phyloP scores from a whole-genome alignment of 2,888 invertebrate species.

The Branchinecta sandiegonensis region DNA sequence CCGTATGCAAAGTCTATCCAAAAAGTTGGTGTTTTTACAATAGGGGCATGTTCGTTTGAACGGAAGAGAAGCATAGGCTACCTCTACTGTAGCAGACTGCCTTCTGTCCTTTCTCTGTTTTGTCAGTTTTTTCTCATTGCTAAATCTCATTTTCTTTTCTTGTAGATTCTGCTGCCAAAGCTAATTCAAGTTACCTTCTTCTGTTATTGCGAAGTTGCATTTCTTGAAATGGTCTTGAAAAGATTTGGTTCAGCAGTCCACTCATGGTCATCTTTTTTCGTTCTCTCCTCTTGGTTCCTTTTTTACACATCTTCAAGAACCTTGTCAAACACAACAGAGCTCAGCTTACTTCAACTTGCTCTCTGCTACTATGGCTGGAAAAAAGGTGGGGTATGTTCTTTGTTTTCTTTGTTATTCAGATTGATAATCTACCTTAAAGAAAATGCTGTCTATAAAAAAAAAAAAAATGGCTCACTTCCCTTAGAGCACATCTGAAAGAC shows the following conservation, averaged over 20 bases:
- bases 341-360: neutral
- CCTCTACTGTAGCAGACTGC: too few relatives aligned
- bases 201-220: neutral
- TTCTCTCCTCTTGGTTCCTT: neutral
- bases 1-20: too few relatives aligned
- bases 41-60: too few relatives aligned
- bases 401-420: too few relatives aligned
- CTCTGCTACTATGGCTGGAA: constrained; percentile 1
- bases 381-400: neutral
- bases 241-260: neutral
- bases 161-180: neutral
- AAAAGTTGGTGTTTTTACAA: too few relatives aligned
- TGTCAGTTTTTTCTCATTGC: neutral
- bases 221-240: neutral
- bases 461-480: too few relatives aligned
- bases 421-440: too few relatives aligned
- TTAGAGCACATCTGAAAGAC: too few relatives aligned
- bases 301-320: constrained; percentile 10
- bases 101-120: too few relatives aligned
- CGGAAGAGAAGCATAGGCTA: too few relatives aligned
- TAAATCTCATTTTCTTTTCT: neutral
- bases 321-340: constrained; percentile 1
- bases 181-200: neutral
- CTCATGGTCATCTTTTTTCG: neutral
- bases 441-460: too few relatives aligned